These are phyloP conservation scores for Agriopis aurantiaria DNA, from an alignment of 2,888 invertebrate genomes.

Conservation along the genomic window DNA sequence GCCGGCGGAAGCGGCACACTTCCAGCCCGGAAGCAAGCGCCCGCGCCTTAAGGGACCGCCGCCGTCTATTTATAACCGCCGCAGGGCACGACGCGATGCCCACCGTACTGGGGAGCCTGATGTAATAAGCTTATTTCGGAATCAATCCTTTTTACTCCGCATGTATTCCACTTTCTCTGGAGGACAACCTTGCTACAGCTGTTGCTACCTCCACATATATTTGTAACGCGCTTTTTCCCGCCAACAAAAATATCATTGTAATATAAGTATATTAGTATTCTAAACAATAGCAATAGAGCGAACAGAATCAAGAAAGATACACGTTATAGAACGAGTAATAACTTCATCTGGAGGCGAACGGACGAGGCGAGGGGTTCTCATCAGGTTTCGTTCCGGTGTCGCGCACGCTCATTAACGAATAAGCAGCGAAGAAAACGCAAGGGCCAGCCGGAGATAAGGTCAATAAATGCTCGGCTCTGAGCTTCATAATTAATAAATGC, in stretches of 20 bases:
- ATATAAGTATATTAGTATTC: neutral
- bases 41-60: constrained; percentile 83
- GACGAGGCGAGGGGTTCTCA: constrained; percentile 58
- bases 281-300: constrained; percentile 29
- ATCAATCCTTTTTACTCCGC: constrained; percentile 54
- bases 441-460: constrained; percentile 82
- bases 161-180: constrained; percentile 19
- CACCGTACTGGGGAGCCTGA: constrained; percentile 59
- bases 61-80: constrained; percentile 77
- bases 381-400: constrained; percentile 68
- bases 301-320: constrained; percentile 8
- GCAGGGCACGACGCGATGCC: constrained; percentile 56
- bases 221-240: neutral
- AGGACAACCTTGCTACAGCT: constrained; percentile 3
- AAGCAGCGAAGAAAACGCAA: constrained; percentile 70
- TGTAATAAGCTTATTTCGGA: constrained; percentile 73
- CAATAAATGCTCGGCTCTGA: constrained; percentile 79
- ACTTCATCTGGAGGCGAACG: constrained; percentile 49
- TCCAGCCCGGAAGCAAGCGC: constrained; percentile 85
- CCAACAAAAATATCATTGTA: neutral
- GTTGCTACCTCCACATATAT: neutral
- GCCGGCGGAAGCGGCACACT: constrained; percentile 84
- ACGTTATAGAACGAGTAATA: constrained; percentile 47
- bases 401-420: constrained; percentile 73
- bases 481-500: constrained; percentile 78